phyloP scores from a whole-genome alignment of 2,888 invertebrate genomes.

The Itoplectis maculator region DNA sequence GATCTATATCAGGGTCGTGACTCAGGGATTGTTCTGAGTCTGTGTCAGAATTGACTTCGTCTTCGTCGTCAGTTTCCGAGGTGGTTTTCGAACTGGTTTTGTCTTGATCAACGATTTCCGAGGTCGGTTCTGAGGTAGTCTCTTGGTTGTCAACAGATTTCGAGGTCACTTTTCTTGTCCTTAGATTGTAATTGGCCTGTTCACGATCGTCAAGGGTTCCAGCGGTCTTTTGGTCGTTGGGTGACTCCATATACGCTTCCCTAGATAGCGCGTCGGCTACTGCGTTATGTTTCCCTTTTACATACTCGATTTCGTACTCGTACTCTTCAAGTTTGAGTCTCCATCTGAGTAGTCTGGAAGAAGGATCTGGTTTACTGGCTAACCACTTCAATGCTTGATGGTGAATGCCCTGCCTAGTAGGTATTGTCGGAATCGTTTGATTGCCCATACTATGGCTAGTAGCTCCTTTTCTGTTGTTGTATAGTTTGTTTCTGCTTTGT shows the following conservation, averaged over 20 bases:
- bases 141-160: neutral
- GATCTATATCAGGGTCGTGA: constrained; percentile 26
- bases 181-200: constrained; percentile 32
- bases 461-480: constrained; percentile 71
- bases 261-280: constrained; percentile 74
- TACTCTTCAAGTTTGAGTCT: constrained; percentile 74
- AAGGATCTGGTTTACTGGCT: constrained; percentile 58
- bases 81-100: constrained; percentile 1
- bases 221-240: constrained; percentile 70
- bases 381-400: constrained; percentile 76
- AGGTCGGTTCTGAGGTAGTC: too few relatives aligned
- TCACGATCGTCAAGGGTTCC: constrained; percentile 16
- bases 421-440: too few relatives aligned
- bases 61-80: constrained; percentile 15
- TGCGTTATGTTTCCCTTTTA: constrained; percentile 73
- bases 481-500: constrained; percentile 60
- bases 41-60: neutral
- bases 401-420: constrained; percentile 68
- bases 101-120: neutral
- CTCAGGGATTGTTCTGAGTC: constrained; percentile 5
- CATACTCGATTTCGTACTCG: constrained; percentile 75
- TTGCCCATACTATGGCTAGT: constrained; percentile 64
- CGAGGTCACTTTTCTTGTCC: constrained; percentile 26
- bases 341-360: constrained; percentile 47
- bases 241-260: constrained; percentile 75